Evolutionary conservation across 2,888 invertebrate species (phyloP).

Genomic region (Eupeodes latifasciatus): DNA sequence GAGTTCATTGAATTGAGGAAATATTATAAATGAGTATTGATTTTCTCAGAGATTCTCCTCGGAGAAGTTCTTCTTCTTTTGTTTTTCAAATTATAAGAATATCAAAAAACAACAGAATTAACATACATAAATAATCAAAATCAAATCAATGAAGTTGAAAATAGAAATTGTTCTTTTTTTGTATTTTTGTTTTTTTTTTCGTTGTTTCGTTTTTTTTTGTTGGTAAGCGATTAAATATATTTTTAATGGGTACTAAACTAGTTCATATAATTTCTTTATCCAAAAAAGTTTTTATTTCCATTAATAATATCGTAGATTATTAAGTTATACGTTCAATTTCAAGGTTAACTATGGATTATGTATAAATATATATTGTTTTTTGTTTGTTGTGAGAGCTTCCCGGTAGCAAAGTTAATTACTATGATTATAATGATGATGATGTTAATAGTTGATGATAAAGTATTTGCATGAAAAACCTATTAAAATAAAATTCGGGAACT

Average conservation of each 20-base stretch:
- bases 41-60: neutral
- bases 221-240: neutral
- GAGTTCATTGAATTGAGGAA: neutral
- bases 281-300: conserved; percentile 2
- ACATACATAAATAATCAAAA: conserved; percentile 58
- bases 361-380: neutral
- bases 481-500: conserved; percentile 3
- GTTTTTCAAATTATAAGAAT: conserved; percentile 2
- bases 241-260: conserved; percentile 43
- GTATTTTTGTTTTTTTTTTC: neutral
- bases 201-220: neutral
- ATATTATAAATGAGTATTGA: neutral
- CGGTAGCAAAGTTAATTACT: conserved; percentile 22
- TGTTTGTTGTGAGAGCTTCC: conserved; percentile 6
- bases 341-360: conserved; percentile 57
- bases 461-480: conserved; percentile 9
- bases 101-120: conserved; percentile 21
- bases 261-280: conserved; percentile 55
- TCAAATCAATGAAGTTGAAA: neutral
- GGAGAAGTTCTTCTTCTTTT: conserved; percentile 13
- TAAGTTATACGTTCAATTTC: conserved; percentile 51
- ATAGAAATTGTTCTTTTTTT: conserved; percentile 12
- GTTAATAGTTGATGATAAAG: neutral
- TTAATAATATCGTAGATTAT: conserved; percentile 40
- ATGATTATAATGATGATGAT: conserved; percentile 30